Percentiles rank a stretch among this genome's conserved stretches.
These are phyloP conservation scores for Eidolon dupreanum DNA, from an alignment of 2,797 vertebrate species.

Conservation along the genomic window DNA sequence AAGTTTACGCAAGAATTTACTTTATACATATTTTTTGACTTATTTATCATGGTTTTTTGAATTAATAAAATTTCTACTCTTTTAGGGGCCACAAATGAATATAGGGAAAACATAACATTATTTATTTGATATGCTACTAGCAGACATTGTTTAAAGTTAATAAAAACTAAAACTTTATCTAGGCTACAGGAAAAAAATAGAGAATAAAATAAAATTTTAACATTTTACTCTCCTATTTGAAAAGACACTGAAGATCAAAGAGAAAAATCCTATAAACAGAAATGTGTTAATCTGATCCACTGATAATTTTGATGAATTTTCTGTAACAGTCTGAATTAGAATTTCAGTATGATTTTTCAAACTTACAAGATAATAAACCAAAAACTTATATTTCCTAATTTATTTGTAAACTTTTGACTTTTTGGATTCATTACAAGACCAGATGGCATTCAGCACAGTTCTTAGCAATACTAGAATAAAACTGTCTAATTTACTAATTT, in stretches of 20 bases:
- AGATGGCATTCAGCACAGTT: conserved; percentile 2
- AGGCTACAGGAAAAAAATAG: neutral
- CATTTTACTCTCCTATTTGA: neutral
- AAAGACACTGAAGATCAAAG: neutral
- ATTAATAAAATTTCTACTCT: conserved; percentile 29
- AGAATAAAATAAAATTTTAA: conserved; percentile 36
- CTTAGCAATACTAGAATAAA: conserved; percentile 58
- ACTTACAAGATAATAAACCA: conserved; percentile 51
- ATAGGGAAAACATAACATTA: neutral
- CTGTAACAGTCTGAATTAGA: conserved; percentile 71
- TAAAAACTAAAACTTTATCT: neutral
- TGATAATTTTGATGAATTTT: conserved; percentile 66
- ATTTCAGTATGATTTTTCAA: conserved; percentile 55
- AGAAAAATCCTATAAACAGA: conserved; percentile 52
- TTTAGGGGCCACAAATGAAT: neutral
- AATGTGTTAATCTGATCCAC: conserved; percentile 66
- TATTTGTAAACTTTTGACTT: conserved; percentile 62
- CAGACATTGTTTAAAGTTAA: neutral
- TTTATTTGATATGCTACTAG: neutral
- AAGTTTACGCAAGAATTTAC: neutral
- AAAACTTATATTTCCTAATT: conserved; percentile 60
- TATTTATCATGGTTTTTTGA: neutral
- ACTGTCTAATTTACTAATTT: conserved; percentile 43
- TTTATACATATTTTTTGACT: neutral
- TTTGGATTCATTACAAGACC: conserved; percentile 22